Evolutionary conservation across 2,797 vertebrate species (phyloP).

Genomic region (Varecia variegata): DNA sequence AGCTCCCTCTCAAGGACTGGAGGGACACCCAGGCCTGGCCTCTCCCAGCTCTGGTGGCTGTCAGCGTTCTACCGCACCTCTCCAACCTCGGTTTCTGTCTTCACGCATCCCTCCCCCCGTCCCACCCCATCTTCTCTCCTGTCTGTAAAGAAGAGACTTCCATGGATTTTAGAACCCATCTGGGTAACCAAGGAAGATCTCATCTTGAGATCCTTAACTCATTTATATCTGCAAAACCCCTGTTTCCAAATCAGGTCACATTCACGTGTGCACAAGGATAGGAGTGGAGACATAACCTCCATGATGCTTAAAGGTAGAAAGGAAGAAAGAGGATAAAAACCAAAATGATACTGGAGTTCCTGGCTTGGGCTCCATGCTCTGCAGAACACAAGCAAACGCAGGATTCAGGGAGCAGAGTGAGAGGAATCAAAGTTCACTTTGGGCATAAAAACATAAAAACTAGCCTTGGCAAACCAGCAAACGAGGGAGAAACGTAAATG

Average conservation of each 20-base stretch:
- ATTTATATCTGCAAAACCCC: background rate
- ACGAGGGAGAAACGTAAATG: background rate
- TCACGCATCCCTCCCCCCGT: rapidly evolving
- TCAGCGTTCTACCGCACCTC: rapidly evolving
- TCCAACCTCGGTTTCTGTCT: background rate
- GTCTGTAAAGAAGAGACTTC: background rate
- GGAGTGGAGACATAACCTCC: background rate
- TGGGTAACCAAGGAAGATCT: background rate
- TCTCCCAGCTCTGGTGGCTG: background rate
- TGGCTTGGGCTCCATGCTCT: too few species aligned
- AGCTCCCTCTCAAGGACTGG: too few species aligned
- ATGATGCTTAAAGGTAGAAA: background rate
- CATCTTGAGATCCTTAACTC: background rate
- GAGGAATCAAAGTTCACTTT: background rate
- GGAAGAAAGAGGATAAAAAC: background rate
- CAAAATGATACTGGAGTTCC: background rate
- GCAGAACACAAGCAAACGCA: background rate
- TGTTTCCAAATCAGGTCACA: background rate
- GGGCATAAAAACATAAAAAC: background rate
- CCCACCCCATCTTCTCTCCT: too few species aligned
- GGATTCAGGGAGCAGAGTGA: background rate
- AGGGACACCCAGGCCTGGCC: background rate
- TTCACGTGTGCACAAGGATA: background rate
- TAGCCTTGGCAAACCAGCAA: background rate
- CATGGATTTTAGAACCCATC: background rate